Evolutionary conservation across 2,888 invertebrate genomes (phyloP).

Genomic region (Conus canariensis): DNA sequence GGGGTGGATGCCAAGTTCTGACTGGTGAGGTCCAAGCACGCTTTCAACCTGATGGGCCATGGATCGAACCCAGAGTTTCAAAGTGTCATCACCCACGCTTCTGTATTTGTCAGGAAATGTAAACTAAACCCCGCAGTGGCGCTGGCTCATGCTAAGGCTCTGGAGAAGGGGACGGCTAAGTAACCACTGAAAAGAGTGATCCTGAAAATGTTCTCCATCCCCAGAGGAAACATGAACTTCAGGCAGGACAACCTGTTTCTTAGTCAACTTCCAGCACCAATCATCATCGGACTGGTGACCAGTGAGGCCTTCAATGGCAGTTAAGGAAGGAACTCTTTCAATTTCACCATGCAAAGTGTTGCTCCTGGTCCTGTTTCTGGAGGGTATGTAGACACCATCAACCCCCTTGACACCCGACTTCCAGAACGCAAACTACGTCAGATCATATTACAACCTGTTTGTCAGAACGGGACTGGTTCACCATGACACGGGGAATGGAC

Average conservation of each 20-base stretch:
- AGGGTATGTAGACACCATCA: too few species aligned
- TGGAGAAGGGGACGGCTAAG: neutral
- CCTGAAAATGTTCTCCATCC: neutral
- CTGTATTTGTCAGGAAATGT: neutral
- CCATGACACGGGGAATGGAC: neutral
- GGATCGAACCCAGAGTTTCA: neutral
- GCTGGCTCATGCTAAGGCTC: neutral
- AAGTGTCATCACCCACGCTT: neutral
- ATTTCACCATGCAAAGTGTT: conserved; percentile 6
- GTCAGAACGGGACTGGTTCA: neutral
- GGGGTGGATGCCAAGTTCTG: too few species aligned
- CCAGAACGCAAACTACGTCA: neutral
- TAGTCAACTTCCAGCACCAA: neutral
- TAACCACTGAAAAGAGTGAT: neutral
- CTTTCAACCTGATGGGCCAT: neutral
- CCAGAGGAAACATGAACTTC: neutral
- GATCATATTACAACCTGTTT: neutral
- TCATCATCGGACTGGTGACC: conserved; percentile 31
- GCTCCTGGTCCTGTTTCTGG: neutral
- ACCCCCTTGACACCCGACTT: too few species aligned
- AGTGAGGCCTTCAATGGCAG: conserved; percentile 27
- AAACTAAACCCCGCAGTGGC: neutral
- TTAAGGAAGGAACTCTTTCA: conserved; percentile 34
- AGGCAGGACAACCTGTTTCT: neutral
- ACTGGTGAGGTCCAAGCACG: neutral